A percentile compares a stretch with the other conserved stretches of the same genome.
phyloP scores from a whole-genome alignment of 2,888 invertebrate species.

The Enoplolaimus lenunculus region DNA sequence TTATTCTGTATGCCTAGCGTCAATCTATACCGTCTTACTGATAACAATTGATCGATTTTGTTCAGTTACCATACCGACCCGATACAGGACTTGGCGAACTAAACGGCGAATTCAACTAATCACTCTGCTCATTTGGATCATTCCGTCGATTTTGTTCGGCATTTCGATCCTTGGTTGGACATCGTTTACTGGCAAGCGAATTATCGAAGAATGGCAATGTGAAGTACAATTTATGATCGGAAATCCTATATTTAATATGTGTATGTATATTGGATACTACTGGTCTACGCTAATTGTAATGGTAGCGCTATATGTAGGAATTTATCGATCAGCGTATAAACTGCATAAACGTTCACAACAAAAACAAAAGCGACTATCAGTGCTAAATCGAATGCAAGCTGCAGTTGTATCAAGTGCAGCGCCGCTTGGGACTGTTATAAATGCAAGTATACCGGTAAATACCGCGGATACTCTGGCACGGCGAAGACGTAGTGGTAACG shows the following conservation, averaged over 20 bases:
- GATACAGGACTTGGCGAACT: conserved; percentile 89
- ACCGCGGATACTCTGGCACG: no score
- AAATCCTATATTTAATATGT: conserved; percentile 92
- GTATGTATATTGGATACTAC: conserved; percentile 86
- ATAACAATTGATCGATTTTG: conserved; percentile 97
- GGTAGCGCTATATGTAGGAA: conserved; percentile 85
- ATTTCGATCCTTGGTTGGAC: conserved; percentile 98
- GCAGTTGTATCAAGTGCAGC: no score
- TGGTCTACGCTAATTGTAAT: conserved; percentile 92
- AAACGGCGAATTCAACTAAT: conserved; percentile 80
- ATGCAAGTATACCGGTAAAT: no score
- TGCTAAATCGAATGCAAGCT: no score
- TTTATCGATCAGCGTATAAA: conserved; percentile 88
- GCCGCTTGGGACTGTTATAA: no score
- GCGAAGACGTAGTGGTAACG: no score
- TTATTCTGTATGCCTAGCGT: conserved; percentile 95
- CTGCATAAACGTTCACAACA: conserved; percentile 94
- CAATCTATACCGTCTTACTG: conserved; percentile 93
- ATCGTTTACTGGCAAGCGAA: conserved; percentile 74
- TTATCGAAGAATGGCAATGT: conserved; percentile 71
- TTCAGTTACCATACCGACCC: conserved; percentile 93
- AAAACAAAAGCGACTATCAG: conserved; percentile 85
- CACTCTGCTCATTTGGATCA: conserved; percentile 89
- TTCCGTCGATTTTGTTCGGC: conserved; percentile 87
- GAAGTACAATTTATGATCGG: conserved; percentile 90